Percentiles rank a stretch among this genome's conserved stretches.
Evolutionary conservation across 2,888 invertebrate species (phyloP).

Genomic region (Odiellus spinosus): DNA sequence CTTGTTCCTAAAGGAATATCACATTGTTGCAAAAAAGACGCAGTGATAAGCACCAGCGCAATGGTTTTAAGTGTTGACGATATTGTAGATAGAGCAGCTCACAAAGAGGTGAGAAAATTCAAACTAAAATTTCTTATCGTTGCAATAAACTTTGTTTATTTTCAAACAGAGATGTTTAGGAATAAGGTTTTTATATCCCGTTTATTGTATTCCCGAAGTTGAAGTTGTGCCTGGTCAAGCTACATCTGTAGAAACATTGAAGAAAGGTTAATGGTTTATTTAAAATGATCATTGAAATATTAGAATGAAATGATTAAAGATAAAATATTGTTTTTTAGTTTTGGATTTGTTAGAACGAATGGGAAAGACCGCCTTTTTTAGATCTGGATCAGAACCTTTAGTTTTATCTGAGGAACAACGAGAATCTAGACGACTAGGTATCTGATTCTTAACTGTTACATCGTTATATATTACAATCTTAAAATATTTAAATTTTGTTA

Average conservation of each 20-base stretch:
- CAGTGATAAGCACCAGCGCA: conserved; percentile 30
- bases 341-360: conserved; percentile 25
- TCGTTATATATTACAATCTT: no score
- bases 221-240: conserved; percentile 21
- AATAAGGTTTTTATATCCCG: conserved; percentile 34
- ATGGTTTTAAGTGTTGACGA: conserved; percentile 27
- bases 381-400: conserved; percentile 32
- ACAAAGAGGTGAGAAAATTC: conserved; percentile 25
- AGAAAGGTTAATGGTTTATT: no score
- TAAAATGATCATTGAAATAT: no score
- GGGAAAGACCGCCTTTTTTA: conserved; percentile 34
- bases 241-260: conserved; percentile 28
- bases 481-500: no score
- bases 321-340: no score
- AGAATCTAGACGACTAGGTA: conserved; percentile 30
- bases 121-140: no score
- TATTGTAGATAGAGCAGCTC: conserved; percentile 24
- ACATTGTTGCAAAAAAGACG: conserved; percentile 24
- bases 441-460: no score
- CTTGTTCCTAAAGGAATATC: conserved; percentile 11
- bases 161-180: conserved; percentile 27
- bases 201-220: conserved; percentile 33
- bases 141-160: neutral
- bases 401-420: conserved; percentile 32
- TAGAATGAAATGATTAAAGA: no score